Evolutionary conservation across 2,888 invertebrate species (phyloP).

Genomic region (Hyalella azteca): DNA sequence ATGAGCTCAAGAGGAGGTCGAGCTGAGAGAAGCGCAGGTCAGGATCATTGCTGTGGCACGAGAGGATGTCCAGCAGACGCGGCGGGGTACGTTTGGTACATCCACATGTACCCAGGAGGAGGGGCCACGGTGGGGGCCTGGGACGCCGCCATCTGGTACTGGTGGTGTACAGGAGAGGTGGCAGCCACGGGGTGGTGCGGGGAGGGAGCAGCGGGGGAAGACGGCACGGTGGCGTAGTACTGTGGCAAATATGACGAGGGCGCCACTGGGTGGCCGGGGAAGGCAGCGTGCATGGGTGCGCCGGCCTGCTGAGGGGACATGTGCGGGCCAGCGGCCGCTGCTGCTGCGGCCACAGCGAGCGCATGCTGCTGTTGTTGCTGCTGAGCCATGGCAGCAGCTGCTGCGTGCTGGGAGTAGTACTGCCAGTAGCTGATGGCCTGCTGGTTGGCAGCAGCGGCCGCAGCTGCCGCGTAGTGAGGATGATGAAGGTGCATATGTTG

Average conservation of each 20-base stretch:
- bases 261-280: neutral
- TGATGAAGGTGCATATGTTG: constrained; percentile 22
- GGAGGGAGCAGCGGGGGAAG: constrained; percentile 5
- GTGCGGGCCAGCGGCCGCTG: neutral
- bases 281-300: neutral
- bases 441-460: neutral
- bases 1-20: neutral
- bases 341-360: neutral
- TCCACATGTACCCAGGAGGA: constrained; percentile 58
- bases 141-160: constrained; percentile 49
- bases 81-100: constrained; percentile 41
- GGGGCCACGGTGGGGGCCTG: constrained; percentile 48
- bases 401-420: constrained; percentile 35
- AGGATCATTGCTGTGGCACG: constrained; percentile 22
- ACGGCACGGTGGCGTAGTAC: neutral
- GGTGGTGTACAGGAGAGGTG: constrained; percentile 53
- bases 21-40: neutral
- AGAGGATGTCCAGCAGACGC: constrained; percentile 18
- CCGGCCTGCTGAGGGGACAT: neutral
- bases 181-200: constrained; percentile 41
- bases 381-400: constrained; percentile 19
- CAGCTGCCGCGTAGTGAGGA: constrained; percentile 6
- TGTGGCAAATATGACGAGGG: constrained; percentile 11
- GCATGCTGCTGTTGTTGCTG: constrained; percentile 40
- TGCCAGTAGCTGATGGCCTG: constrained; percentile 26